These are phyloP conservation scores for Perccottus glenii DNA, from an alignment of 2,113 vertebrate species.

Conservation along the genomic window DNA sequence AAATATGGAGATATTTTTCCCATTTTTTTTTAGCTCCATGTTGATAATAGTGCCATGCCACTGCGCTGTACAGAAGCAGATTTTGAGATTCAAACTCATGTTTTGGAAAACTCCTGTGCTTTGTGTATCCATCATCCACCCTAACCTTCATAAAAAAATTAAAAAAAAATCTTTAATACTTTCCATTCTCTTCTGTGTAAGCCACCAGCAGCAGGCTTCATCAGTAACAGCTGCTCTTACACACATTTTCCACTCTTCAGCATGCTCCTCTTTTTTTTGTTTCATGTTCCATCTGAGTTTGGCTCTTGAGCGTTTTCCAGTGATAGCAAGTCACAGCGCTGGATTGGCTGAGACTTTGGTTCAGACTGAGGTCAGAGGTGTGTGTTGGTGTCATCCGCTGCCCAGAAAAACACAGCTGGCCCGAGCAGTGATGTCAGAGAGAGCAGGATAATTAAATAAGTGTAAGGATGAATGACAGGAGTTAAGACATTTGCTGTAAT, in stretches of 20 bases:
- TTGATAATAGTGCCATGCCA: too few relatives aligned
- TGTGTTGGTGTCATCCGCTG: constrained; percentile 62
- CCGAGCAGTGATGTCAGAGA: constrained; percentile 67
- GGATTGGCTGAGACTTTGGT: constrained; percentile 62
- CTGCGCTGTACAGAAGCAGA: too few relatives aligned
- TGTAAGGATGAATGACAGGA: constrained; percentile 47
- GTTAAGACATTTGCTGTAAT: constrained; percentile 10
- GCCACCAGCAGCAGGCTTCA: constrained; percentile 17
- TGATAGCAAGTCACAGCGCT: constrained; percentile 38
- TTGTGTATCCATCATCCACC: too few relatives aligned
- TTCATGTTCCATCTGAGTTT: constrained; percentile 47
- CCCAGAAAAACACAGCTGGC: constrained; percentile 81
- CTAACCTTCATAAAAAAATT: too few relatives aligned
- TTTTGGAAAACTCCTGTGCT: too few relatives aligned
- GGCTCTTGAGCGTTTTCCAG: constrained; percentile 25
- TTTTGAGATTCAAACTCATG: too few relatives aligned
- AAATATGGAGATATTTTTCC: too few relatives aligned
- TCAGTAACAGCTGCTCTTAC: constrained; percentile 13
- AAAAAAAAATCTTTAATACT: too few relatives aligned
- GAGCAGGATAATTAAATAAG: constrained; percentile 70
- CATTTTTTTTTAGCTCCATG: too few relatives aligned
- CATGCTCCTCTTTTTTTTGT: constrained; percentile 30
- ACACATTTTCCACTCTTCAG: constrained; percentile 47
- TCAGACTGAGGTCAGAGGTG: constrained; percentile 72
- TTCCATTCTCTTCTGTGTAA: neutral